These are phyloP conservation scores for Panurus biarmicus DNA, from an alignment of 2,113 vertebrate species.

Conservation along the genomic window DNA sequence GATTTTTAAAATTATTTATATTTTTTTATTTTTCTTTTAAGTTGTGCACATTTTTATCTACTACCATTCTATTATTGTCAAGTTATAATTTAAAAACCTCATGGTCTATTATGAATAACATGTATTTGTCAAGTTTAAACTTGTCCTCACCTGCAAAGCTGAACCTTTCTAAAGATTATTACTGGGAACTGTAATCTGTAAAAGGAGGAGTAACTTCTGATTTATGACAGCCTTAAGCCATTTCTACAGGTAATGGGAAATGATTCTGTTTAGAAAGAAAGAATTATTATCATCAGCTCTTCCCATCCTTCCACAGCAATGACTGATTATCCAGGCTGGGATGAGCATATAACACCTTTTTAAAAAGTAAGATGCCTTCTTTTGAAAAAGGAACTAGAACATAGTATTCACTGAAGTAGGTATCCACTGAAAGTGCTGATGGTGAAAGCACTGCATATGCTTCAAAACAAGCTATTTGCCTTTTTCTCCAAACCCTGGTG, in stretches of 20 bases:
- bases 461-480: not conserved
- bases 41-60: not conserved
- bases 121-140: not conserved
- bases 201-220: not conserved
- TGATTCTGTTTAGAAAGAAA: not conserved
- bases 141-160: not conserved
- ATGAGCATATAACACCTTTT: not conserved
- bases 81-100: not conserved
- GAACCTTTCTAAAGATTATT: not conserved
- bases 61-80: not conserved
- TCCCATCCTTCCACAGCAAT: not conserved
- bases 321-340: not conserved
- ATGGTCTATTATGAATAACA: not conserved
- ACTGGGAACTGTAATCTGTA: not conserved
- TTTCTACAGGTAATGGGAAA: not conserved
- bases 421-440: not conserved
- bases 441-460: fast-evolving
- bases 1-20: no score
- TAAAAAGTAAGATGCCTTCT: not conserved
- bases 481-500: not conserved
- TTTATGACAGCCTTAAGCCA: not conserved
- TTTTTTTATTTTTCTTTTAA: no score
- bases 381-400: not conserved
- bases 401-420: not conserved
- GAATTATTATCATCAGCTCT: not conserved